Evolutionary conservation across 2,113 vertebrate genomes (phyloP), one percentile per base, ranked within the genome.

Genomic region (Meriones unguiculatus): DNA sequence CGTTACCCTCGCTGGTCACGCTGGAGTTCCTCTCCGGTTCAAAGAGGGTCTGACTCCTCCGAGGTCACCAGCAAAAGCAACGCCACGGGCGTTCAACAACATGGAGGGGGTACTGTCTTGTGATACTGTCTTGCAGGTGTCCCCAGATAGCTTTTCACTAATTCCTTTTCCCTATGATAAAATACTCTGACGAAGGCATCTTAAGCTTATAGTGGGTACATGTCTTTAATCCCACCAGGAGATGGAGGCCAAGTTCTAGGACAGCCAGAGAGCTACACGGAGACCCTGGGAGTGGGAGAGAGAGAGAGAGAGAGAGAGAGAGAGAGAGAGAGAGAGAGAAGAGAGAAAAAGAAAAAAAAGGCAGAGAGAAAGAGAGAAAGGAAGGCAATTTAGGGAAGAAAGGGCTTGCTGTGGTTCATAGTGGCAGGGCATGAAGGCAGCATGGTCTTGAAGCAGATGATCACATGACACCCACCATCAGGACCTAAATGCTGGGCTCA

Each of bases 91-190:
- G 28, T 30, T 46, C 65, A 35, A 12, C 14, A 24, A 32, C 64
- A 59, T 10, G 7, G 15, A 18, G 12, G 30, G 10, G 18, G 25
- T n/a, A n/a, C n/a, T n/a, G n/a, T 15, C 52, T 41, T 7, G 17
- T 0, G 2, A 7, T 17, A 2, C 14, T 8, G 3, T 57, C 57
- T 78, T 22, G 32, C 50, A 2, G 2, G 62, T 7, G 28, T 59
- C 62, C 72, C 24, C 6, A 15, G n/a, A 18, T 67, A 35, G 28
- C 50, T 35, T 70, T 32, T 69, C 28, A 13, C 28, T 35, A 22
- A 69, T 35, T 24, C 84, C 64, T 69, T 24, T 22, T 87, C 38
- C 62, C 64, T 32, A 20, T 67, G 82, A 12, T 67, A 86, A 32
- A 86, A 35, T 50, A 86, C 41, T 20, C 62, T 13, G 41, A 52